Conservation (phyloP, 2,888 invertebrate genomes). For the Pterostichus madidus region DNA sequence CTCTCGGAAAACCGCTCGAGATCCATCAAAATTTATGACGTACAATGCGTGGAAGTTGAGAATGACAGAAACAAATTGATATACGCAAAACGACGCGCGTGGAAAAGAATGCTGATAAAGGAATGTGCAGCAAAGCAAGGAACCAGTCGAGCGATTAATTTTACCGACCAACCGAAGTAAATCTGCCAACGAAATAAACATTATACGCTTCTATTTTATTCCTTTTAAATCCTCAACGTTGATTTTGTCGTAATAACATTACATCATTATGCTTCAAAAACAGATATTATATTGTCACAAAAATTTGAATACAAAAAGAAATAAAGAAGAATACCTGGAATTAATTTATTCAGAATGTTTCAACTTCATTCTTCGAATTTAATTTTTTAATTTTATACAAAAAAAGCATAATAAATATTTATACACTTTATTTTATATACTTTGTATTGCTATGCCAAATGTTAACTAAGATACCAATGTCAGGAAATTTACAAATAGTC, state of each 20-base stretch:
- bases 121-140: slow-evolving; percentile 37
- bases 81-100: slow-evolving; percentile 51
- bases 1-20: slow-evolving; percentile 40
- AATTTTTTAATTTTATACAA: too few species aligned
- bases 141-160: slow-evolving; percentile 38
- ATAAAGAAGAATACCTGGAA: too few species aligned
- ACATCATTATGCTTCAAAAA: not conserved
- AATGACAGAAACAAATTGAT: slow-evolving; percentile 63
- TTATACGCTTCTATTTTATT: slow-evolving; percentile 2
- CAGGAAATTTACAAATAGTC: too few species aligned
- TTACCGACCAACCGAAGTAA: slow-evolving; percentile 3
- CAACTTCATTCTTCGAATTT: too few species aligned
- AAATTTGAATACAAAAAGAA: not conserved
- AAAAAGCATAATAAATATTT: too few species aligned
- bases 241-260: slow-evolving; percentile 1
- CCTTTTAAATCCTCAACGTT: not conserved
- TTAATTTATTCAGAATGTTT: too few species aligned
- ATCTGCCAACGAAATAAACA: slow-evolving; percentile 3
- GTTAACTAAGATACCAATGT: too few species aligned
- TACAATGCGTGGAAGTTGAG: slow-evolving; percentile 45
- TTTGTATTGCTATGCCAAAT: too few species aligned
- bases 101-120: slow-evolving; percentile 40
- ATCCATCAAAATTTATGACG: slow-evolving; percentile 62
- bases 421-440: too few species aligned
- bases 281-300: not conserved